Base-by-base conservation (phyloP, 2,888 invertebrate species). In the Diarsia brunnea region DNA sequence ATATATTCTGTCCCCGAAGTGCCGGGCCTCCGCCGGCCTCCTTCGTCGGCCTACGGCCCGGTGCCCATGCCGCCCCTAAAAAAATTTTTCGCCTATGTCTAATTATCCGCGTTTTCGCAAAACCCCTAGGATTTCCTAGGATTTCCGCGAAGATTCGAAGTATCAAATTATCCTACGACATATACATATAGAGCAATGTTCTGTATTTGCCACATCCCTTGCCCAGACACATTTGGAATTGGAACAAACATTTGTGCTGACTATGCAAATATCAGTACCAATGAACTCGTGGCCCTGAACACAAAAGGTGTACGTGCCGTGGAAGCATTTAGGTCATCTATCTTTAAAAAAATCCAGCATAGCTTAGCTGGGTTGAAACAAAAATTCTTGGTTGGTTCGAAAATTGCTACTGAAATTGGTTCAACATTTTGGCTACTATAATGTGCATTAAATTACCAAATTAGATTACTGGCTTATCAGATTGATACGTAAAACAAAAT, bases 211-310 rank as follows among this genome's bases (percentile, higher is more conserved):
- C 64, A 61, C 71, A 21, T 67, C n/a, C 27, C 38, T 31, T 76
- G 0, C n/a, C 16, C 5, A 49, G 58, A 38, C 51, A 45, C 21
- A 68, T 84, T 80, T 72, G 51, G 38, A 64, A 71, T 58, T 72
- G 53, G 67, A 58, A 64, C 58, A 79, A 72, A 68, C 67, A 84
- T 84, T 79, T 79, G 63, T 49, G 21, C n/a, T 55, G 58, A 53
- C 60, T 58, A 68, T 64, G 61, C 66, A 69, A 80, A 84, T 84
- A 84, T 84, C 27, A 58, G 79, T 71, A 63, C 74, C 65, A 81
- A 84, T 69, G 66, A 66, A 65, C 81, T 79, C 68, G 45, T 67
- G 81, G 68, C 80, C 80, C 81, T 65, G 55, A 73, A 84, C 55
- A 73, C 53, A 72, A 79, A 84, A 67, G 21, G 27, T 47, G 47